Evolutionary conservation across 2,888 invertebrate genomes (phyloP), one percentile per base, ranked within the genome.

Genomic region (Ptychoptera contaminata): DNA sequence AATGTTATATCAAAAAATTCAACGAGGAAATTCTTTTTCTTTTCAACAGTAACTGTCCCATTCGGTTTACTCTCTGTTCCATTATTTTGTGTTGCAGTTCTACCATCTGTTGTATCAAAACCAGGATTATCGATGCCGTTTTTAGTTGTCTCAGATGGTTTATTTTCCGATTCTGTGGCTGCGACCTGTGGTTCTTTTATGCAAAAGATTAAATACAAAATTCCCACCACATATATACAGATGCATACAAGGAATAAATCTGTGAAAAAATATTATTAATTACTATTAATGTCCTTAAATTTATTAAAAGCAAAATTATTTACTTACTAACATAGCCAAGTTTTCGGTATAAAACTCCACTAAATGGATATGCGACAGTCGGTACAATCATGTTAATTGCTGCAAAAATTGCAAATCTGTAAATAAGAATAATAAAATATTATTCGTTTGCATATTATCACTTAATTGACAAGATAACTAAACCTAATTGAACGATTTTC

Each of bases 1-100:
- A 65, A 51, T 1, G 59, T 57, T 2, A 60, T 62, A 56, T 65
- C 64, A 16, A 65, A 65, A 32, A 65, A 64, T 42, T 62, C 60
- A 0, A 51, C 48, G 0, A 58, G 38, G 9, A 57, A 54, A 10
- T 59, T 58, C 41, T 51, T 50, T 15, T 51, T 51, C 3, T 39
- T 38, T 16, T 43, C 37, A 9, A 16, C 30, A 2, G 34, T 16
- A 8, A 12, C 29, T 9, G 37, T 34, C n/a, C 35, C 9, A 12
- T 38, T 16, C 36, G 32, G 2, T 29, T 32, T 5, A 16, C 41
- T 12, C 36, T 39, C 32, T 10, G 34, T n/a, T 36, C 29, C 5
- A 31, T 48, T 44, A 29, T 10, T 8, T 35, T 32, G 8, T 40
- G 14, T 14, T 37, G 8, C 29, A 16, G 23, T 39, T 12, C 36